phyloP scores from a whole-genome alignment of 2,113 vertebrate species.

The Leuciscus idus region DNA sequence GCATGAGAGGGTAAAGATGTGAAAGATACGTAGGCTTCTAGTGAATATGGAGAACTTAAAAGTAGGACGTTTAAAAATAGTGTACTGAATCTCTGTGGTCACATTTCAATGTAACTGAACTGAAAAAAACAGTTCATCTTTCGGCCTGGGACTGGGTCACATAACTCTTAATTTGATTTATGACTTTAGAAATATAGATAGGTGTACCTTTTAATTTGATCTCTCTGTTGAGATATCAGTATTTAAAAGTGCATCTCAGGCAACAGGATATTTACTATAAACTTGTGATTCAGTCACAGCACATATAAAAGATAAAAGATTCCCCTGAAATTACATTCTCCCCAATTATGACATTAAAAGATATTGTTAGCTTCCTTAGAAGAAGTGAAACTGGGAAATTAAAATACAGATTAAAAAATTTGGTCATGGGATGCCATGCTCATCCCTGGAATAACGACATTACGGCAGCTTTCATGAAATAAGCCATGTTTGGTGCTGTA shows the following conservation, averaged over 20 bases:
- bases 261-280: neutral
- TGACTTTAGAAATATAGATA: neutral
- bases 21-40: conserved; percentile 31
- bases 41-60: conserved; percentile 6
- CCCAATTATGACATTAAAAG: neutral
- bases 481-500: neutral
- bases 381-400: conserved; percentile 32
- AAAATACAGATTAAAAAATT: neutral
- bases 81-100: conserved; percentile 19
- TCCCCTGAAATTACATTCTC: neutral
- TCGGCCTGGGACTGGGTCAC: neutral
- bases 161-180: neutral
- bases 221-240: neutral
- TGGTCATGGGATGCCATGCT: neutral
- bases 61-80: conserved; percentile 49
- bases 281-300: neutral
- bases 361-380: neutral
- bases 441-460: neutral
- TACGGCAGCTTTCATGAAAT: neutral
- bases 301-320: conserved; percentile 20
- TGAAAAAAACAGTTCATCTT: neutral
- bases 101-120: neutral
- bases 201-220: neutral
- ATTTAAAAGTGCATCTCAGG: neutral
- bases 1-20: neutral